These are phyloP conservation scores for Cinara cedri DNA, from an alignment of 2,888 invertebrate genomes.

Conservation along the genomic window DNA sequence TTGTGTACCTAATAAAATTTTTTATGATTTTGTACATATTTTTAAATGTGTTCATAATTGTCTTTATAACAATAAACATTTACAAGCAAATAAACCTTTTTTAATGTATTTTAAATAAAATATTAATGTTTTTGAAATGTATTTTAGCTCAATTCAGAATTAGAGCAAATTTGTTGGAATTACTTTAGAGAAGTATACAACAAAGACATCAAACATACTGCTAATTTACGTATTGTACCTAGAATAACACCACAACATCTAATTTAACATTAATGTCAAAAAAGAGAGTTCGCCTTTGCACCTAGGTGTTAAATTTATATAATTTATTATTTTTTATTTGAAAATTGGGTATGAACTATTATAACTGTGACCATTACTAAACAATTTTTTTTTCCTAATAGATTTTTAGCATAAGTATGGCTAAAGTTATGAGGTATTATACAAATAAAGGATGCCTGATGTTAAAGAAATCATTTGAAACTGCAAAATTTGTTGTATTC, in stretches of 20 bases:
- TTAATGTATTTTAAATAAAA: neutral
- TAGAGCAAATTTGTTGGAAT: neutral
- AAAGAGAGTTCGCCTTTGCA: neutral
- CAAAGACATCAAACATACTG: neutral
- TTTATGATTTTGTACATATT: neutral
- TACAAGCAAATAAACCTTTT: neutral
- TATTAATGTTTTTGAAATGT: neutral
- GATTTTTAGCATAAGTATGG: neutral
- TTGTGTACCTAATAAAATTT: neutral
- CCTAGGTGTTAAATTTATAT: neutral
- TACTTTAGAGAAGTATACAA: neutral
- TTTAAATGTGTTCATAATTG: neutral
- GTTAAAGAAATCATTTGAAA: neutral
- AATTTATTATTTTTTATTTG: too few species aligned
- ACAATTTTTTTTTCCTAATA: neutral
- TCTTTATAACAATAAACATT: neutral
- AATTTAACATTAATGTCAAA: neutral
- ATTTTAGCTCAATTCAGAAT: neutral
- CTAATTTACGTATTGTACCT: neutral
- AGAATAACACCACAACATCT: neutral
- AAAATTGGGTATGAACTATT: too few species aligned
- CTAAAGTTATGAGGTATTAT: neutral
- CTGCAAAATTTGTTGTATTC: neutral
- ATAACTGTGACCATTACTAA: too few species aligned
- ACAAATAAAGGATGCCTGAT: neutral